A percentile compares a stretch with the other conserved stretches of the same genome.
Evolutionary conservation across 2,113 vertebrate genomes (phyloP).

Genomic region (Macrotus californicus): DNA sequence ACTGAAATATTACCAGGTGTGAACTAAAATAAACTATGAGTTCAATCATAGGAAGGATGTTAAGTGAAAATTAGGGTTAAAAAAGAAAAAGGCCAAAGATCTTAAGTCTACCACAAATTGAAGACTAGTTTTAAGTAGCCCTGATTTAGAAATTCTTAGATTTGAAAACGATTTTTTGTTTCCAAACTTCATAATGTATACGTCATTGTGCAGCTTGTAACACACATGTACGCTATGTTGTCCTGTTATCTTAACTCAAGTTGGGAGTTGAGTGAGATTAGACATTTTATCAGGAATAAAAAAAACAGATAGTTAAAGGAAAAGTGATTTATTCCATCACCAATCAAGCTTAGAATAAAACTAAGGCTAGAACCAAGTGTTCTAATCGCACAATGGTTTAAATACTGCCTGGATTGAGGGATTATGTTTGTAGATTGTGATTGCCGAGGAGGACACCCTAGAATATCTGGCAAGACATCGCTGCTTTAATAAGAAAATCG

Average conservation of each 20-base stretch:
- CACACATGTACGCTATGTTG: background rate
- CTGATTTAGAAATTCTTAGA: slow-evolving; percentile 12
- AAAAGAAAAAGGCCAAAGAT: background rate
- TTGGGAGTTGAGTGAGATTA: background rate
- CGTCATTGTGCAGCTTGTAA: background rate
- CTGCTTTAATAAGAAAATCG: background rate
- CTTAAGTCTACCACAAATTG: background rate
- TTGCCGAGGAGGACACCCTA: background rate
- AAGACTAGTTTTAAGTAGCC: slow-evolving; percentile 17
- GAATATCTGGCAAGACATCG: background rate
- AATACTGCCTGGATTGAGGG: background rate
- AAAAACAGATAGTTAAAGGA: background rate
- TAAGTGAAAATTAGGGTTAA: background rate
- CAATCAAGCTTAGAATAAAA: background rate
- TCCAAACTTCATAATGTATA: background rate
- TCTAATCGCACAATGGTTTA: background rate
- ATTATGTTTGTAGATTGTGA: background rate
- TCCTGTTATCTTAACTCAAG: background rate
- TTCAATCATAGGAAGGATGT: background rate
- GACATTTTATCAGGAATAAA: slow-evolving; percentile 23
- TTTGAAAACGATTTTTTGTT: slow-evolving; percentile 2
- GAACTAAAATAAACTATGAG: slow-evolving; percentile 19
- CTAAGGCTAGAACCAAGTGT: background rate
- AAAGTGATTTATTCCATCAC: background rate
- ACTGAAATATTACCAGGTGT: slow-evolving; percentile 11